Evolutionary conservation across 2,113 vertebrate genomes (phyloP), one percentile per base, ranked within the genome.

Genomic region (Theristicus caerulescens): DNA sequence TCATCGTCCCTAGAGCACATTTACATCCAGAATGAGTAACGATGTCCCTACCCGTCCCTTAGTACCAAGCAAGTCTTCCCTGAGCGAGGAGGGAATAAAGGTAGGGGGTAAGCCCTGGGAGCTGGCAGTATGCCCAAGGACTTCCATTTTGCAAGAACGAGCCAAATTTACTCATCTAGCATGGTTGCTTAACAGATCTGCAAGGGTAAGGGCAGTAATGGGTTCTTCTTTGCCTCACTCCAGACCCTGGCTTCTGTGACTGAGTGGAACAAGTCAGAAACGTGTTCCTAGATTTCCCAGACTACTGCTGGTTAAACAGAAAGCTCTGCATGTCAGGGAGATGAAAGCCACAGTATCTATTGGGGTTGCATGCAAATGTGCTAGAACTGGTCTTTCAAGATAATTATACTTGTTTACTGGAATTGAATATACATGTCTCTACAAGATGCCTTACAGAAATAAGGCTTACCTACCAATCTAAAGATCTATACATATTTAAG

Each of bases 321-420:
- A 42, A 51, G 58, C 67, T 70, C 86, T 24, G 69, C 18, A 1
- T 1, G 26, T 24, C 81, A 25, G 80, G 54, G 51, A 93, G 66
- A 61, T 46, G 83, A 96, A 82, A 91, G 62, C 65, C 32, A 8
- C 51, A 38, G 9, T 16, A 54, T 49, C 85, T 57, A 4, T 8
- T 13, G 47, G 64, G 88, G 80, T 73, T 65, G 74, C 49, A 40
- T 47, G 80, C 88, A 73, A 44, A 89, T 38, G 66, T 15, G 51
- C 91, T 34, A 27, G 66, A 97, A 97, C 97, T 93, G 96, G 97
- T 97, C 95, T 92, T 91, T 52, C 97, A 71, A 94, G 96, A 76
- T 88, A 71, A 94, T 96, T 93, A 91, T 16, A 15, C 67, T n/a
- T 94, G 83, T 96, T 95, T 84, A 86, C 93, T 52, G 77, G 67